Evolutionary conservation across 1,140 invertebrate species (phyloP), one percentile per base, ranked within the genome.

Genomic region (Meloidogyne chitwoodi): DNA sequence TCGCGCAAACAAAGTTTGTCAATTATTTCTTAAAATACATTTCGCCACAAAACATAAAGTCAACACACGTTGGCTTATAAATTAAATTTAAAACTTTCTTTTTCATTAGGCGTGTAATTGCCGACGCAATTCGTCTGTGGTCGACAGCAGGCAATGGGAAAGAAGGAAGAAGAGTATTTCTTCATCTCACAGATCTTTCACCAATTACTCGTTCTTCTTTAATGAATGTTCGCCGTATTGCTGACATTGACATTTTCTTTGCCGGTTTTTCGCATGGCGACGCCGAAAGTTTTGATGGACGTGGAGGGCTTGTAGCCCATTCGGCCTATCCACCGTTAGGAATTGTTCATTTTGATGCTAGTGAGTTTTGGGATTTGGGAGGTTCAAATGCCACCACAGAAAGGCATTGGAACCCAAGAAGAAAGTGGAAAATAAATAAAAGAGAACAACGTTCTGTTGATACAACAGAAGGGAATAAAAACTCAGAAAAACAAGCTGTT

Each of bases 191-290:
- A n/a, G 70, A 73, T 56, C 38, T 64, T 29, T 73, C 70, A 34
- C 70, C 70, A n/a, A 22, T 2, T 19, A 63, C 70, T n/a, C 70
- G 70, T n/a, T 14, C 26, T 10, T 73, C 56, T 26, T 34, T 64
- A 61, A 61, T 73, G 56, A 73, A 73, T 11, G 27, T 64, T 14
- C 56, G 29, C n/a, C 70, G 70, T 1, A n/a, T 73, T 27, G 70
- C 77, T 14, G 44, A 78, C 48, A 78, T 78, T 77, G 73, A 68
- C 27, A 78, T 78, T 77, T 78, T 70, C 41, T 78, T 78, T 64
- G 77, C 77, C n/a, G 16, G 38, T 29, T 63, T 27, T 34, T 41
- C n/a, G 12, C 77, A 78, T 27, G 63, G 63, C n/a, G 76, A 70
- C 29, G 34, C 19, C 16, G 77, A 78, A 44, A 48, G n/a, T 24